Evolutionary conservation across 1,140 invertebrate species (phyloP), one percentile per base, ranked within the genome.

Genomic region (Drosophila setifemur): DNA sequence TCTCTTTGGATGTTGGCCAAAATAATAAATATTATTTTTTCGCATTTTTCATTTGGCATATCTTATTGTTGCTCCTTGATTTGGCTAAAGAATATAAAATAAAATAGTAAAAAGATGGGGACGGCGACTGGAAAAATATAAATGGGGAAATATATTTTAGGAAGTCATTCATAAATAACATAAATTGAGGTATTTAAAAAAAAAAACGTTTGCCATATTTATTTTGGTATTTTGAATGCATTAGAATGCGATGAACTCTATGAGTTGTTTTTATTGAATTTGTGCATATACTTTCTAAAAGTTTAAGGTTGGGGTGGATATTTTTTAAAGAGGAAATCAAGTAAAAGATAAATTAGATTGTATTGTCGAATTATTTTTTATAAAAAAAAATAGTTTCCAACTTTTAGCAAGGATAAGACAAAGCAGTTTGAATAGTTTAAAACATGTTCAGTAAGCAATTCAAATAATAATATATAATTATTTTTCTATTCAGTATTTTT

Each of bases 1-100:
- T 78, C 55, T 26, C 42, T 18, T 60, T 82, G 78, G 78, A 44
- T 21, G 31, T 2, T 23, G 50, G 78, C 78, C 78, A 82, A 78
- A n/a, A 66, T 57, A 73, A 73, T 82, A 82, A 69, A 82, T 83
- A 78, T 67, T 50, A 60, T 70, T 70, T 70, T 39, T 48, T 50
- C 48, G 25, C 61, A 53, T 66, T 63, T 61, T 40, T 61, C 54
- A 35, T 28, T 64, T 52, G 58, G 29, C 60, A 52, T 66, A 42
- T 35, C 45, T 52, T 52, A 28, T 55, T 55, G 21, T 45, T 70
- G 53, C 54, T 70, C 28, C 67, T 70, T 70, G 29, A 43, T 37
- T 33, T 31, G 7, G 25, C 11, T 9, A 28, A 39, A 18, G 23
- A 9, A 35, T 12, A 35, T 35, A 29, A 53, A 19, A 61, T 57